phyloP scores from a whole-genome alignment of 2,888 invertebrate genomes.

The Chrysolina americana region DNA sequence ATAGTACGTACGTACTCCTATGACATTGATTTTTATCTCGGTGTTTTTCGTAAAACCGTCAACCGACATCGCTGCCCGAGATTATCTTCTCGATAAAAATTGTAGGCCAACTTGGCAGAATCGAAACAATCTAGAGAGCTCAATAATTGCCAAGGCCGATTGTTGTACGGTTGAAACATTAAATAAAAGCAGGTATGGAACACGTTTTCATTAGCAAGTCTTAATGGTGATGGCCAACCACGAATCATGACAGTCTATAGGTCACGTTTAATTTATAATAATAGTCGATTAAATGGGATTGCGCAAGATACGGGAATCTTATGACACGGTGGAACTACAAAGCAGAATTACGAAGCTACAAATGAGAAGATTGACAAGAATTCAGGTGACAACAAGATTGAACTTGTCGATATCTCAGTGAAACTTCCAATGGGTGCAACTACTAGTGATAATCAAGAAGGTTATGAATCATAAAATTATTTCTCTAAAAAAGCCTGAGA shows the following conservation, averaged over 20 bases:
- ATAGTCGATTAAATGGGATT: background rate
- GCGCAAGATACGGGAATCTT: background rate
- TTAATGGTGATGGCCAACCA: slow-evolving; percentile 12
- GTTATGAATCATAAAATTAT: too few species aligned
- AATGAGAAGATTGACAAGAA: too few species aligned
- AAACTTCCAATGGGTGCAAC: too few species aligned
- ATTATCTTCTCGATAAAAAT: slow-evolving; percentile 1
- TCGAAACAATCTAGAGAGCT: slow-evolving; percentile 4
- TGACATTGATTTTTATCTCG: background rate
- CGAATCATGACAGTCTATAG: slow-evolving; percentile 11
- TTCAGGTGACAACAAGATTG: too few species aligned
- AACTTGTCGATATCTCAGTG: too few species aligned
- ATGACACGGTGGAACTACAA: too few species aligned
- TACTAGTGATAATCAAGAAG: too few species aligned
- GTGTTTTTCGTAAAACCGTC: background rate
- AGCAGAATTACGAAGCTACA: too few species aligned
- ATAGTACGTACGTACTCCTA: background rate
- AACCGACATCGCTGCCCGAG: background rate
- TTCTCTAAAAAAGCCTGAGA: too few species aligned
- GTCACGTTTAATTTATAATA: slow-evolving; percentile 16
- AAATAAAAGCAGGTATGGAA: slow-evolving; percentile 1
- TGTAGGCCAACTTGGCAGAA: slow-evolving; percentile 4
- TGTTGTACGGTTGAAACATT: background rate
- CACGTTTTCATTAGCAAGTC: slow-evolving; percentile 5
- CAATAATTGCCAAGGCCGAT: slow-evolving; percentile 17